Conservation (phyloP, 2,888 invertebrate species). For the Perithous albicinctus region DNA sequence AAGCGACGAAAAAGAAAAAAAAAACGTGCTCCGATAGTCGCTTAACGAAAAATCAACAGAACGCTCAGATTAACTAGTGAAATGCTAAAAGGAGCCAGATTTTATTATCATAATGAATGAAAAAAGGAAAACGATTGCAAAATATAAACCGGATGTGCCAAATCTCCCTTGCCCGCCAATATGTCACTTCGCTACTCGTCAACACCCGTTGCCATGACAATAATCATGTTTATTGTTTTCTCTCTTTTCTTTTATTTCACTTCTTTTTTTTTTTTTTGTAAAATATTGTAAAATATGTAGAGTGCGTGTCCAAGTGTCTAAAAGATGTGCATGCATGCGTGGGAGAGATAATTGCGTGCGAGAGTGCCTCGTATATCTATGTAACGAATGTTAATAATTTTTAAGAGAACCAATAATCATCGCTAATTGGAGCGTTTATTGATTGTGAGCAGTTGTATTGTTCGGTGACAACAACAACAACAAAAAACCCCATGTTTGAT, state of each 20-base stretch:
- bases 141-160: conserved; percentile 62
- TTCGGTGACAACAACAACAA: conserved; percentile 42
- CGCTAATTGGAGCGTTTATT: conserved; percentile 16
- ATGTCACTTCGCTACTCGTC: conserved; percentile 77
- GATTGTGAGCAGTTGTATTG: conserved; percentile 40
- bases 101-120: no score
- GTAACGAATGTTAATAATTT: conserved; percentile 61
- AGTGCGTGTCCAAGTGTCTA: conserved; percentile 51
- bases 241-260: conserved; percentile 5
- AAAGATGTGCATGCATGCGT: conserved; percentile 18
- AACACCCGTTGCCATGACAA: conserved; percentile 83
- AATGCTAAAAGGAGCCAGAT: no score
- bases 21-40: conserved; percentile 20
- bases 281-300: conserved; percentile 81
- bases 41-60: neutral
- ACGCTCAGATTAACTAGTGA: conserved; percentile 1
- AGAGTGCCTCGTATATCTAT: conserved; percentile 47
- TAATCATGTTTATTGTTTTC: conserved; percentile 80
- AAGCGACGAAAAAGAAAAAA: conserved; percentile 15
- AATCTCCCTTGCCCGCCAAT: conserved; percentile 71
- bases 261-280: conserved; percentile 76
- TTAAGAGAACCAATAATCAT: conserved; percentile 39
- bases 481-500: conserved; percentile 42
- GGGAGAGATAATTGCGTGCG: conserved; percentile 30
- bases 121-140: conserved; percentile 15